Percentiles rank a stretch among this genome's conserved stretches.
Conservation (phyloP, 2,888 invertebrate genomes). For the Steromphala cineraria region DNA sequence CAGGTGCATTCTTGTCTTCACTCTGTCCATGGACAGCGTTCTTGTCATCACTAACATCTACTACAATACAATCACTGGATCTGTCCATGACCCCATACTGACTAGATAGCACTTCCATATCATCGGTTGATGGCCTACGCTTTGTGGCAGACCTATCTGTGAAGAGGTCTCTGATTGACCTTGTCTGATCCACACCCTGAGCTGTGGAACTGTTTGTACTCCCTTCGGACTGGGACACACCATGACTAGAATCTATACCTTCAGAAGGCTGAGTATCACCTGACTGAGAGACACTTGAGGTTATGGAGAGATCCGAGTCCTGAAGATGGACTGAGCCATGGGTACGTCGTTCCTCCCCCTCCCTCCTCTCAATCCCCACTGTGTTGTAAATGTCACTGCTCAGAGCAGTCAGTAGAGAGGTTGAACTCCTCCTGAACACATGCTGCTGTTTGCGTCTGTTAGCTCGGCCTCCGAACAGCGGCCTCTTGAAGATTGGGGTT, state of each 20-base stretch:
- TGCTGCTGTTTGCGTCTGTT: conserved; percentile 11
- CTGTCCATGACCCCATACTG: neutral
- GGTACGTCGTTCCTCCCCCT: neutral
- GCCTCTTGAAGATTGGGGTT: neutral
- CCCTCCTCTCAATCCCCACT: neutral
- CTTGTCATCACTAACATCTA: neutral
- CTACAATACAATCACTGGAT: neutral
- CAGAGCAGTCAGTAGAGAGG: neutral
- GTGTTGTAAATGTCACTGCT: conserved; percentile 4
- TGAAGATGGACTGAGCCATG: neutral
- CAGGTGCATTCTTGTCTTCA: neutral
- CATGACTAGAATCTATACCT: neutral
- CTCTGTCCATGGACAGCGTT: neutral
- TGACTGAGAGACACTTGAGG: neutral
- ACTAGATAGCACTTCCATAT: neutral
- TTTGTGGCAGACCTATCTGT: no score
- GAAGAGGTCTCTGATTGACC: no score
- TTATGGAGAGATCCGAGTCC: neutral
- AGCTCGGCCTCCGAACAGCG: neutral
- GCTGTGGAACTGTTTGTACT: no score
- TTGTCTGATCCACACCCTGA: no score
- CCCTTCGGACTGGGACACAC: no score
- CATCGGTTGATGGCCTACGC: neutral
- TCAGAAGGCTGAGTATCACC: neutral
- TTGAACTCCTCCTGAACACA: neutral